A percentile compares a stretch with the other conserved stretches of the same genome.
phyloP scores from a whole-genome alignment of 2,888 invertebrate genomes.

The Nebria salina region DNA sequence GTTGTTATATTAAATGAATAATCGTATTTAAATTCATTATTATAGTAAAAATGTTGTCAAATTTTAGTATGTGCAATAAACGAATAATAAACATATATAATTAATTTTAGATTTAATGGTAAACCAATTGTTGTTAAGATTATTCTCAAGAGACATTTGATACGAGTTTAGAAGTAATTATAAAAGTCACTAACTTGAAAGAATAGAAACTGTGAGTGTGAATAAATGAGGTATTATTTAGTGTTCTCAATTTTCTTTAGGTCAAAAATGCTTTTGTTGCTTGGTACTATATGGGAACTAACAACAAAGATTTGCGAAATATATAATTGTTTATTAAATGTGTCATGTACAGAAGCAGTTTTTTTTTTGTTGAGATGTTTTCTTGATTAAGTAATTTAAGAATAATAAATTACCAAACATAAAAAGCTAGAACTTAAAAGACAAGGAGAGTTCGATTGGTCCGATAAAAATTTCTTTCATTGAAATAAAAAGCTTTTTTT shows the following conservation, averaged over 20 bases:
- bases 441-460: not conserved
- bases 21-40: too few species aligned
- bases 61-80: too few species aligned
- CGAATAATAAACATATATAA: too few species aligned
- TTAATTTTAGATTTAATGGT: too few species aligned
- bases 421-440: not conserved
- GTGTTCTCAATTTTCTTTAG: not conserved
- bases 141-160: not conserved
- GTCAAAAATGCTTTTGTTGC: not conserved
- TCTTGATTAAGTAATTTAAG: not conserved
- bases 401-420: not conserved
- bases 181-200: not conserved
- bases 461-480: not conserved
- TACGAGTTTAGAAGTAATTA: not conserved
- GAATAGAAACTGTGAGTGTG: not conserved
- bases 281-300: not conserved
- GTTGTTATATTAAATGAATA: too few species aligned
- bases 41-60: too few species aligned
- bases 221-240: not conserved
- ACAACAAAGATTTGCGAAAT: not conserved
- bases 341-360: slow-evolving; percentile 3
- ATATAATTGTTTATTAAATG: slow-evolving; percentile 9
- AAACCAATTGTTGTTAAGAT: not conserved
- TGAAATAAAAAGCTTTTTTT: not conserved
- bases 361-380: not conserved